Base-by-base conservation (phyloP, 2,113 vertebrate genomes). In the Neoarius graeffei region DNA sequence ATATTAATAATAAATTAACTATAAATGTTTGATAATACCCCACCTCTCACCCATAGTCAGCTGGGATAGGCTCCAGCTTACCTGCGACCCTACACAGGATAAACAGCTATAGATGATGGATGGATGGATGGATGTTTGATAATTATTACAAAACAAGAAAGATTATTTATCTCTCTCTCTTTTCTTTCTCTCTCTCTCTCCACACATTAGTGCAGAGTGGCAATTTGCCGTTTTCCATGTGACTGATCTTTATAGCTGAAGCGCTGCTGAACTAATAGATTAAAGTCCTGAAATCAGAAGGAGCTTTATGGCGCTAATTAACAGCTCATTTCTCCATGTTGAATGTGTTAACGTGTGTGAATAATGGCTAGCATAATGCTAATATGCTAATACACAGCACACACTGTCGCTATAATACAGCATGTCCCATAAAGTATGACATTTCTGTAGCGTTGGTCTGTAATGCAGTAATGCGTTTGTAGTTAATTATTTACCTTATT, bases 391-490 rank as follows among this genome's bases (percentile, higher is more conserved):
- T 14, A 77, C 10, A 64, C 13, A 10, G 13, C 7, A 42, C 74
- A 85, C 56, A 50, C 35, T 30, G 73, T 64, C 14, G 19, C 52
- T 69, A 64, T 59, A 57, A 69, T 93, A 42, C 42, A 42, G 42
- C 42, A 93, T 91, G 91, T 91, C 92, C 90, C 90, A 90, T 93
- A 92, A 92, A 93, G 93, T 94, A 92, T 1, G 94, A 94, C 95
- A 95, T 94, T 95, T 91, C 93, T 91, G 92, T 92, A 93, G 93
- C 90, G 92, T 94, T 93, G 94, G 94, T 30, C 79, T 10, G 56
- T 60, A 81, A 60, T 13, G 92, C 91, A 93, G 91, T 92, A 91
- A 74, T 84, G 91, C 54, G 87, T 79, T 60, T 52, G 71, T 92
- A 93, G 93, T 94, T 94, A 94, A 92, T 93, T 89, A 81, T 81